Conservation (phyloP, 1,140 invertebrate genomes). For the Drosophila grimshawi region DNA sequence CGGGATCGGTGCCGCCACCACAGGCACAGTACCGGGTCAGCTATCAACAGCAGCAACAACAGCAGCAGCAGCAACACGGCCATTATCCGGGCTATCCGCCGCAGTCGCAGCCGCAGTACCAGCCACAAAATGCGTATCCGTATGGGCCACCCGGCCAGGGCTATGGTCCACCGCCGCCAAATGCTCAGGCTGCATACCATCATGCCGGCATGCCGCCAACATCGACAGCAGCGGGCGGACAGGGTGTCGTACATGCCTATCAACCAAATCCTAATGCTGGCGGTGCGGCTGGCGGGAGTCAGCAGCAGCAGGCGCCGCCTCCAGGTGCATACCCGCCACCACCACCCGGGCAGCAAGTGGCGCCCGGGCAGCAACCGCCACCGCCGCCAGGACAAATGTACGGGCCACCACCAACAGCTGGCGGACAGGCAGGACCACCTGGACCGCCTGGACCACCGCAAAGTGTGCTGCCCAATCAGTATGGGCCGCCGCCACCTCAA, state of each 20-base stretch:
- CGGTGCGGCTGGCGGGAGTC: slow-evolving; percentile 36
- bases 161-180: slow-evolving; percentile 71
- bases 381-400: slow-evolving; percentile 76
- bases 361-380: slow-evolving; percentile 62
- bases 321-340: slow-evolving; percentile 72
- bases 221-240: slow-evolving; percentile 43
- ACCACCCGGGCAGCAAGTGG: slow-evolving; percentile 63
- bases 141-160: slow-evolving; percentile 79
- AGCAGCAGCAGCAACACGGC: slow-evolving; percentile 84
- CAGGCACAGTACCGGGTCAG: slow-evolving; percentile 84
- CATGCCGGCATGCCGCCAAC: slow-evolving; percentile 70
- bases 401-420: slow-evolving; percentile 80
- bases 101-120: slow-evolving; percentile 82
- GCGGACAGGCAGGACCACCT: slow-evolving; percentile 82
- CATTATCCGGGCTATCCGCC: slow-evolving; percentile 86
- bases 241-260: slow-evolving; percentile 62
- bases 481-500: slow-evolving; percentile 82
- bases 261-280: slow-evolving; percentile 56
- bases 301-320: slow-evolving; percentile 69
- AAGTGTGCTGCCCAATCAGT: slow-evolving; percentile 68
- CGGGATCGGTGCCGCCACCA: slow-evolving; percentile 72
- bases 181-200: slow-evolving; percentile 84
- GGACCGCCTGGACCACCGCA: slow-evolving; percentile 64
- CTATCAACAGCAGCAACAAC: slow-evolving; percentile 85
- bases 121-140: slow-evolving; percentile 85